Evolutionary conservation across 2,888 invertebrate species (phyloP), one percentile per base, ranked within the genome.

Genomic region (Agrotis puta): DNA sequence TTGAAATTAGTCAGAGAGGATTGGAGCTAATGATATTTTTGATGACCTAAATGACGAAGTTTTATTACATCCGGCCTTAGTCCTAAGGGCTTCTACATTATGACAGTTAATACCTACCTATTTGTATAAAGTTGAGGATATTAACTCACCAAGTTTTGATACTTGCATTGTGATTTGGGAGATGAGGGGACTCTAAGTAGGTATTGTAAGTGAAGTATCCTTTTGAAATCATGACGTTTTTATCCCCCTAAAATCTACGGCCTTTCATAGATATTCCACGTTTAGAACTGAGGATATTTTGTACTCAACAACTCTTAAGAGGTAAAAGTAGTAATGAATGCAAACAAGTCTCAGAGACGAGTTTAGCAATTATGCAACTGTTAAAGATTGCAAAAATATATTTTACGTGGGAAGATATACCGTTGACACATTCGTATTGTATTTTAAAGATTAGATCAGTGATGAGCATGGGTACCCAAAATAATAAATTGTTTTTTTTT

Each of bases 41-140:
- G 79, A 70, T 79, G 81, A 64, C 80, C 81, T 79, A 76, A 75
- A 80, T 80, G 81, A 79, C 71, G 56, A 64, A 79, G 24, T 20
- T 1, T n/a, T 48, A 43, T 67, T 47, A 54, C 48, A 64, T 67
- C 53, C 57, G 13, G 33, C 54, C 16, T 33, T 50, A 48, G 56
- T 64, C 65, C 64, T 56, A 63, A 74, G 63, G 54, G 59, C 11
- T 56, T 47, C 45, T 59, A 50, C 63, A n/a, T 50, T 20, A 24
- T 50, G 20, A 45, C 1, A 43, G 56, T 51, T 11, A 75, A 56
- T 50, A 27, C 50, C 14, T 24, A 72, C 1, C 6, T 33, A 39
- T 53, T 48, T 33, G 2, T 63, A 53, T 24, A 54, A 22, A 48
- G 14, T 33, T 61, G 5, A 16, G 18, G 48, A 18, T 53, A 59